A percentile compares a stretch with the other conserved stretches of the same genome.
Conservation (phyloP, 2,888 invertebrate species). For the Microplitis deprimator region DNA sequence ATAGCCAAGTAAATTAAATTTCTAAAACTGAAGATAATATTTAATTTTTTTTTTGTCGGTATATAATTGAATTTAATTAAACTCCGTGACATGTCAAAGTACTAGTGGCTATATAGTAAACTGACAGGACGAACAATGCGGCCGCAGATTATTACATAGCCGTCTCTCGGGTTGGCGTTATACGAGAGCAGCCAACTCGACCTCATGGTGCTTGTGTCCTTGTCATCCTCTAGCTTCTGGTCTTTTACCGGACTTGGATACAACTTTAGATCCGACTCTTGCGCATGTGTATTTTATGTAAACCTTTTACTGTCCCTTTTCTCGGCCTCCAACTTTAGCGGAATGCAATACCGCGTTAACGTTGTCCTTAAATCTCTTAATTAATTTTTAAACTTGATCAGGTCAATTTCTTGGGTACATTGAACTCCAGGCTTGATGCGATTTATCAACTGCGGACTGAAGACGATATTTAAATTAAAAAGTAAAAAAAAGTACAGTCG, state of each 20-base stretch:
- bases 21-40: no score
- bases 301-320: not conserved
- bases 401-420: no score
- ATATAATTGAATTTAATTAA: constrained; percentile 70
- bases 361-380: no score
- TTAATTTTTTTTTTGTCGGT: constrained; percentile 46
- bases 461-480: not conserved
- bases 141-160: constrained; percentile 70
- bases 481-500: not conserved
- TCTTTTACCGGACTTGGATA: constrained; percentile 18
- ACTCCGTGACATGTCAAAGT: constrained; percentile 70
- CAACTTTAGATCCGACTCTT: not conserved
- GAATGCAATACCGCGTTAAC: not conserved
- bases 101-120: constrained; percentile 57
- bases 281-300: constrained; percentile 7
- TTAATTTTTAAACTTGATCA: no score
- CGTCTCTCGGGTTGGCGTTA: constrained; percentile 52
- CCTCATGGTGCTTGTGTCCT: constrained; percentile 28
- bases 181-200: constrained; percentile 34
- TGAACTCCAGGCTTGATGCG: no score
- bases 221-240: constrained; percentile 26
- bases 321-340: not conserved
- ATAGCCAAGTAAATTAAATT: no score
- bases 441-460: not conserved
- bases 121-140: constrained; percentile 70